These are phyloP conservation scores for Cheirogaleus medius DNA, from an alignment of 2,113 vertebrate genomes.

Conservation along the genomic window DNA sequence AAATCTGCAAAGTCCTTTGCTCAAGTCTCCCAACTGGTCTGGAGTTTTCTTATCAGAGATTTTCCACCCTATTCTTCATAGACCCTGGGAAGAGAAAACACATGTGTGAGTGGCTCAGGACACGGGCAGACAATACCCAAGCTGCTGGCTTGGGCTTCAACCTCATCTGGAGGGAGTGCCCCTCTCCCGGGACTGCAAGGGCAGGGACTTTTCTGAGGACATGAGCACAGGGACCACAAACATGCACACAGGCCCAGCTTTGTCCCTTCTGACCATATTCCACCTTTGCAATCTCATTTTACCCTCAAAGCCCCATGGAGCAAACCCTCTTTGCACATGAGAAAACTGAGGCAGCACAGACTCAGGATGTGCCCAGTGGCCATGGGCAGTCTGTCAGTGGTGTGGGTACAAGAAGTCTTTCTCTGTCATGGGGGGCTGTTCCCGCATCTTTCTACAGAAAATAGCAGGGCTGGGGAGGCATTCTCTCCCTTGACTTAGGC, in stretches of 20 bases:
- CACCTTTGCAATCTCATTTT: neutral
- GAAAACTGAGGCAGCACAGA: neutral
- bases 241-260: neutral
- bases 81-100: constrained; percentile 81
- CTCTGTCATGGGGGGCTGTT: neutral
- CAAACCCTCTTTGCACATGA: neutral
- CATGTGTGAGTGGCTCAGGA: neutral
- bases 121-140: neutral
- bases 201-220: neutral
- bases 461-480: neutral
- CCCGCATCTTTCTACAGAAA: neutral
- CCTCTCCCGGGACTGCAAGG: neutral
- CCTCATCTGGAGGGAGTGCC: neutral
- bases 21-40: constrained; percentile 70
- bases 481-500: neutral
- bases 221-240: neutral
- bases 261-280: neutral
- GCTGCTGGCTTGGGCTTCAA: neutral
- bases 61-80: constrained; percentile 85
- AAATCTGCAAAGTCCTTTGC: constrained; percentile 78
- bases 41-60: constrained; percentile 1
- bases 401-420: neutral
- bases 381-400: neutral
- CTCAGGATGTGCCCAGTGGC: neutral
- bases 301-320: neutral